Evolutionary conservation across 2,888 invertebrate species (phyloP).

Genomic region (Onthophagus sagittarius): DNA sequence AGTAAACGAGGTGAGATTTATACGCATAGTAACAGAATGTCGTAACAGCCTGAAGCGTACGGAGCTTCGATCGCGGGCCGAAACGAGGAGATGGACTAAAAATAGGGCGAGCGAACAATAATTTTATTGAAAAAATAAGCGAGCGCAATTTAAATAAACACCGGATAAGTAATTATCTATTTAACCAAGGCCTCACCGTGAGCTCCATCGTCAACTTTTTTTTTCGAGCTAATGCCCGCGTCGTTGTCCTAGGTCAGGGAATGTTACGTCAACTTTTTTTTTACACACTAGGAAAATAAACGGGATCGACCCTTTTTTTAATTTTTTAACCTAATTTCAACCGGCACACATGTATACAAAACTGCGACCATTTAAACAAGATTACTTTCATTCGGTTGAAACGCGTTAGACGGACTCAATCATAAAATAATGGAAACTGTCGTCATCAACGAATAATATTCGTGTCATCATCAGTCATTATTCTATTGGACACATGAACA

Average conservation of each 20-base stretch:
- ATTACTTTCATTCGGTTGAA: no score
- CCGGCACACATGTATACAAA: neutral
- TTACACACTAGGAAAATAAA: constrained; percentile 35
- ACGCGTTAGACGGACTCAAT: no score
- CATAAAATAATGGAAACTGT: no score
- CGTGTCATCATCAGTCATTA: no score
- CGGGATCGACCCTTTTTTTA: constrained; percentile 33
- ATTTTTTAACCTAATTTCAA: constrained; percentile 26
- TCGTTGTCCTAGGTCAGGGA: constrained; percentile 15
- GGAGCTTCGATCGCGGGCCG: neutral
- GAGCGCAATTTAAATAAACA: constrained; percentile 26
- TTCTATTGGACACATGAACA: no score
- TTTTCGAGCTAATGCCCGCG: constrained; percentile 5
- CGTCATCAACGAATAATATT: no score
- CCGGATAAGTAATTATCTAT: constrained; percentile 25
- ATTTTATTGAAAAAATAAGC: constrained; percentile 24
- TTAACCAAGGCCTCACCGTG: constrained; percentile 15
- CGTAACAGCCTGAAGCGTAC: neutral
- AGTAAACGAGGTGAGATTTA: neutral
- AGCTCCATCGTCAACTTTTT: neutral
- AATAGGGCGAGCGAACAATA: constrained; percentile 19
- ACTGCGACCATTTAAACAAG: no score
- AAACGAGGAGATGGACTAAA: constrained; percentile 1
- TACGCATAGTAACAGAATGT: neutral
- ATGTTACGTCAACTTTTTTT: constrained; percentile 23